Percentiles rank a stretch among this genome's conserved stretches.
Conservation (phyloP, 2,797 vertebrate genomes). For the Tenualosa thibaudeaui region DNA sequence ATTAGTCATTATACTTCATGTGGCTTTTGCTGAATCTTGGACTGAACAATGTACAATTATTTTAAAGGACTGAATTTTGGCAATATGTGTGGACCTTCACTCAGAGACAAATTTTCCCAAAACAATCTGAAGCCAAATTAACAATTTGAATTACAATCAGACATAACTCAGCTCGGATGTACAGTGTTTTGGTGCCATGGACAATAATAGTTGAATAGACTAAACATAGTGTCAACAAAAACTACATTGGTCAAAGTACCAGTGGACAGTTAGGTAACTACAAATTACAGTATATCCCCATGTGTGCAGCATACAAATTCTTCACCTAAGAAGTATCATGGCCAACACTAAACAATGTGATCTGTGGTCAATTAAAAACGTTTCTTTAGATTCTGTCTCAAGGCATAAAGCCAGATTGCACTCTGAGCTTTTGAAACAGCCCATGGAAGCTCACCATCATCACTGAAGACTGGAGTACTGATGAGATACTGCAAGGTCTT, state of each 20-base stretch:
- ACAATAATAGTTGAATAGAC: neutral
- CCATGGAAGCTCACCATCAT: constrained; percentile 80
- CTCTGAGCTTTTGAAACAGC: neutral
- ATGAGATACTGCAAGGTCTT: constrained; percentile 90
- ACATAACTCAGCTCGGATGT: neutral
- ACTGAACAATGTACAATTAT: neutral
- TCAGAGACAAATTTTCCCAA: too few species aligned
- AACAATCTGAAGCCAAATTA: neutral
- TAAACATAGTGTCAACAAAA: neutral
- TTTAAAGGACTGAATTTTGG: neutral
- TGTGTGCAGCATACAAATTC: neutral
- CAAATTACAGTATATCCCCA: neutral
- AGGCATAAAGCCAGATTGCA: neutral
- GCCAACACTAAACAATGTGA: neutral
- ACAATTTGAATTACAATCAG: neutral
- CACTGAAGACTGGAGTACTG: constrained; percentile 86
- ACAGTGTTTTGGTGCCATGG: neutral
- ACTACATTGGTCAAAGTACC: neutral
- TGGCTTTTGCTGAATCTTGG: neutral
- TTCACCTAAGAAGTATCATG: neutral
- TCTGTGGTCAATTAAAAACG: neutral
- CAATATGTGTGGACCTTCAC: too few species aligned
- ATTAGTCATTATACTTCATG: neutral
- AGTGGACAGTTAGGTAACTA: neutral
- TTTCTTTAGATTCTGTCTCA: neutral